phyloP scores from a whole-genome alignment of 2,797 vertebrate genomes.

The Rallus crepitans region DNA sequence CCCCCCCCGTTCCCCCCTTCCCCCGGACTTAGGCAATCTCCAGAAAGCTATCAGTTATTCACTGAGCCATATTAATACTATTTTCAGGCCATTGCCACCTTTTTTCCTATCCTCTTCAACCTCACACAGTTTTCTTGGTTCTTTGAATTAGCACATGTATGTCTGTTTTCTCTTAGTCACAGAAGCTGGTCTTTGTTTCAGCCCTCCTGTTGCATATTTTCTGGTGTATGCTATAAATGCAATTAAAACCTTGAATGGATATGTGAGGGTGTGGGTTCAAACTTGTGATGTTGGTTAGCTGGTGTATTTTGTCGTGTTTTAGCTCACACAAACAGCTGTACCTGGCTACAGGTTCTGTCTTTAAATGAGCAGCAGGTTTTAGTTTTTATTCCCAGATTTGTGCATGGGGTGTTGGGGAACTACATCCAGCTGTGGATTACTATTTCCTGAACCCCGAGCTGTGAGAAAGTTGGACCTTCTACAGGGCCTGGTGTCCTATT shows the following conservation, averaged over 20 bases:
- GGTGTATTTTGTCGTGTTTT: slow-evolving; percentile 17
- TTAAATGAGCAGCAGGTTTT: slow-evolving; percentile 2
- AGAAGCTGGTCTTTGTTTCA: background rate
- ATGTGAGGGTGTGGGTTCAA: background rate
- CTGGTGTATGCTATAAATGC: background rate
- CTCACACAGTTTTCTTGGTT: background rate
- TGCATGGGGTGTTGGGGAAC: background rate
- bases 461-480: background rate
- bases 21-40: background rate
- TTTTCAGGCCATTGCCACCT: background rate
- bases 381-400: background rate
- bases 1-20: too few species aligned
- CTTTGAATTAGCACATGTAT: background rate
- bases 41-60: background rate
- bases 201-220: background rate
- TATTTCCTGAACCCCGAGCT: background rate
- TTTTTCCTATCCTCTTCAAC: background rate
- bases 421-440: background rate
- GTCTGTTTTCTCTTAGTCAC: slow-evolving; percentile 15
- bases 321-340: slow-evolving; percentile 17
- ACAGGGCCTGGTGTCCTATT: background rate
- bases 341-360: background rate
- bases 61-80: background rate
- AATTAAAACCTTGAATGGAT: slow-evolving; percentile 7
- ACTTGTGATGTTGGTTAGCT: background rate